phyloP scores from a whole-genome alignment of 2,888 invertebrate species.

The Watsonalla cultraria region DNA sequence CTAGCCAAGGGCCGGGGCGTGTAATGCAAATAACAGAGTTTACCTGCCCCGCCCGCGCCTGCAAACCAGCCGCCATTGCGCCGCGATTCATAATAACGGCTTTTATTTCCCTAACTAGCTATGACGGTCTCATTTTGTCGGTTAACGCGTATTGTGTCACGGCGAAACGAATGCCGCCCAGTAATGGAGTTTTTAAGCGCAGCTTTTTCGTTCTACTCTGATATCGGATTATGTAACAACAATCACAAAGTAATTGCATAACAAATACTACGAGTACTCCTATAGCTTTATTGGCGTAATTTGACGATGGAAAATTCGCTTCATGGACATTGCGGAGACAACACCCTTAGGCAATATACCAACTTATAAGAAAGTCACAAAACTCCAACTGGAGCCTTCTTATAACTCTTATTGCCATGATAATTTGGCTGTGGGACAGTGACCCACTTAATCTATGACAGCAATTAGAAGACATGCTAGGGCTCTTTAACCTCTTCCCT shows the following conservation, averaged over 20 bases:
- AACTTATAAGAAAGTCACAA: too few relatives aligned
- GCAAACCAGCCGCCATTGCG: constrained; percentile 23
- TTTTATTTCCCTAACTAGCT: constrained; percentile 73
- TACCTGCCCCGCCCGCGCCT: constrained; percentile 47
- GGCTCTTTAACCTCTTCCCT: too few relatives aligned
- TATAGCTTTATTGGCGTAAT: constrained; percentile 50
- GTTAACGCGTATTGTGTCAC: constrained; percentile 70
- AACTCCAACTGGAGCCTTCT: too few relatives aligned
- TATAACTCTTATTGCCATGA: too few relatives aligned
- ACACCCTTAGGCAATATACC: too few relatives aligned
- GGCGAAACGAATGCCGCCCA: constrained; percentile 59
- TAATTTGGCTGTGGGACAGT: too few relatives aligned
- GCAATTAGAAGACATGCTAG: too few relatives aligned
- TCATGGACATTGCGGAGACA: constrained; percentile 14
- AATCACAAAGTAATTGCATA: constrained; percentile 54
- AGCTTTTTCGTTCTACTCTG: constrained; percentile 53
- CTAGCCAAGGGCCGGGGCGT: constrained; percentile 58
- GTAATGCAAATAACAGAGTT: constrained; percentile 66
- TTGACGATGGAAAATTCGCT: constrained; percentile 33
- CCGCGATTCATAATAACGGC: constrained; percentile 64
- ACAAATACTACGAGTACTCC: constrained; percentile 41
- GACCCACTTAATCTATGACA: too few relatives aligned
- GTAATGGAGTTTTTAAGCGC: constrained; percentile 68
- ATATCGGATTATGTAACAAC: constrained; percentile 59
- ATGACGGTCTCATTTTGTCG: constrained; percentile 67